Evolutionary conservation across 2,113 vertebrate genomes (phyloP), one percentile per base, ranked within the genome.

Genomic region (Butorides virescens): DNA sequence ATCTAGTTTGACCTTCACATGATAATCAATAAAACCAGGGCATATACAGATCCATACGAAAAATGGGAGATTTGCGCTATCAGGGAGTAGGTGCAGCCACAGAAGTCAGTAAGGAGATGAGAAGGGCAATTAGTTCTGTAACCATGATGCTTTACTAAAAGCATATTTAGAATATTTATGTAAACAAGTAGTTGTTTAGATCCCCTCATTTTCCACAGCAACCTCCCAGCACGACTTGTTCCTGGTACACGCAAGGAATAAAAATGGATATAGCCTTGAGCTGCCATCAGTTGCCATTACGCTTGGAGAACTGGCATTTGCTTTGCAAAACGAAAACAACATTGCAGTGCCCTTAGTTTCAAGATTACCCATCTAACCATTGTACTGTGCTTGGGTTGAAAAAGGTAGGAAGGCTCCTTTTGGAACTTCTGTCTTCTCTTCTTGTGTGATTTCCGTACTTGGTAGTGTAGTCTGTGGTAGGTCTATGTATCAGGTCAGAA

Each of bases 201-300:
- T 92, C 39, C 6, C 56, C 34, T 65, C 30, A 68, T 84, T 90
- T 92, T 62, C 73, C 62, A 87, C 65, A 56, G 15, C 2, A 3
- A 58, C 61, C 70, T 91, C 68, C 61, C 66, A 95, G 88, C 79
- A 29, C 36, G 65, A 44, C 68, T 86, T 42, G 73, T 39, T 86
- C 81, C 90, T 77, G 74, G 81, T 90, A 44, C 75, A 66, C 15
- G 14, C 62, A 10, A 65, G 70, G 58, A 85, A 93, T 96, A 91
- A 91, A 91, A 94, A 91, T 49, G 77, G 94, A 91, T 86, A 76
- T 82, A 93, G 91, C 94, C 84, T 89, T 92, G 73, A 93, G 94
- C 88, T 94, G 96, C 86, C 79, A 85, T 94, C 92, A 92, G 49
- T 91, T 91, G 47, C 77, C 76, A 49, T 76, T 93, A 50, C 27